Conservation (phyloP, 2,888 invertebrate genomes). For the Didymodactylos carnosus region DNA sequence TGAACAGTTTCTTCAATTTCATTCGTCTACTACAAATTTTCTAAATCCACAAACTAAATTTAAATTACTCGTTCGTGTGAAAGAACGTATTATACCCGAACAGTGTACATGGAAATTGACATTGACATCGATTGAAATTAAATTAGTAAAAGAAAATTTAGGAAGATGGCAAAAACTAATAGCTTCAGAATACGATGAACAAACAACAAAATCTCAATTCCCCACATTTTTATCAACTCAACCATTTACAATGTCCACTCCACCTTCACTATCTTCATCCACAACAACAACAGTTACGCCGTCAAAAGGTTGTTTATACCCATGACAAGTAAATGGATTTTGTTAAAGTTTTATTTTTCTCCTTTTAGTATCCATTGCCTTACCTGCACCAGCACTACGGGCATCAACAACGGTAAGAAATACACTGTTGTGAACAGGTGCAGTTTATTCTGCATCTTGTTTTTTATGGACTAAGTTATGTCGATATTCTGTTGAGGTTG, state of each 20-base stretch:
- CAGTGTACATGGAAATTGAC: neutral
- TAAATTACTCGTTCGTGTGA: neutral
- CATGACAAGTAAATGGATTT: too few species aligned
- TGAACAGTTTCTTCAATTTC: neutral
- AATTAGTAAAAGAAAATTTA: neutral
- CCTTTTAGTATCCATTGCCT: too few species aligned
- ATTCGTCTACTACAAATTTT: neutral
- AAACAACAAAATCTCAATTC: neutral
- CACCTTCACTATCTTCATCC: neutral
- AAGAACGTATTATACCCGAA: neutral
- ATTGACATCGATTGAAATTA: neutral
- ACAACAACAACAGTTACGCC: neutral
- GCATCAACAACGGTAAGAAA: too few species aligned
- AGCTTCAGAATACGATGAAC: neutral
- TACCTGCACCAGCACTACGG: too few species aligned
- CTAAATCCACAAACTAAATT: too few species aligned
- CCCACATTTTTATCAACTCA: neutral
- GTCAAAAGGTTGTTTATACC: too few species aligned
- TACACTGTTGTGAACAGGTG: too few species aligned
- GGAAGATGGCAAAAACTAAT: too few species aligned
- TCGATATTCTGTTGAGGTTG: too few species aligned
- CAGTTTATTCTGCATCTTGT: too few species aligned
- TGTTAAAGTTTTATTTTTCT: too few species aligned
- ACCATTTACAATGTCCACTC: neutral
- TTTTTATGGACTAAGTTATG: too few species aligned